Evolutionary conservation across 2,113 vertebrate species (phyloP).

Genomic region (human (Homo sapiens)): GRCh38 chr18:53007501-53008000

Average conservation of each 20-base stretch:
- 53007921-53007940: background rate
- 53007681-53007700: too few relatives aligned
- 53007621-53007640: background rate
- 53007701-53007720: background rate
- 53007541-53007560: background rate
- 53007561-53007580: background rate
- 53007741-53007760: background rate
- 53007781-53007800: background rate
- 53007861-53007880: background rate
- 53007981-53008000: background rate
- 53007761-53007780: background rate
- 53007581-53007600: background rate
- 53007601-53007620: background rate
- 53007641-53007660: background rate
- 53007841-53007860: background rate
- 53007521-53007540: conserved; percentile 50
- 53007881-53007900: background rate
- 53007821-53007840: background rate
- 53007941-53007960: background rate
- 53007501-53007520: conserved; percentile 26
- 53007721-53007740: background rate
- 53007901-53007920: background rate
- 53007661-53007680: too few relatives aligned
- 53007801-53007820: background rate
- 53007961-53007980: background rate